Percentiles rank a stretch among this genome's conserved stretches.
These are phyloP conservation scores for Sycophaga agraensis DNA, from an alignment of 1,140 invertebrate genomes.

Conservation along the genomic window DNA sequence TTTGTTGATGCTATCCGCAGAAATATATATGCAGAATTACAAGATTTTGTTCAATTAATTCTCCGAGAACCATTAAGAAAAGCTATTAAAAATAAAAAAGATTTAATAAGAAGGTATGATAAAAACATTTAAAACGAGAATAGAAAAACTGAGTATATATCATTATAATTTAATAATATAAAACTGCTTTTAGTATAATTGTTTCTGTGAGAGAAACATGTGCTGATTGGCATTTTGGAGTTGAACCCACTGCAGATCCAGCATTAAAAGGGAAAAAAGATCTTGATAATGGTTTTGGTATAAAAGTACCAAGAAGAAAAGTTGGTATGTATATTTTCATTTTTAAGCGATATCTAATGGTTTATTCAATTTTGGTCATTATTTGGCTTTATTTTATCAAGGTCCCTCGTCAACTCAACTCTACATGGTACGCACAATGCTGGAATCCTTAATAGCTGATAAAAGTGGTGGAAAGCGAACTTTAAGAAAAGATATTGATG, in stretches of 20 bases:
- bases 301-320: slow-evolving; percentile 90
- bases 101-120: slow-evolving; percentile 83
- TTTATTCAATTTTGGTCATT: not conserved
- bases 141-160: too few species aligned
- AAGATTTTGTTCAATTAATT: slow-evolving; percentile 94
- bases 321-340: slow-evolving; percentile 68
- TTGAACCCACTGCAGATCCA: slow-evolving; percentile 90
- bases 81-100: slow-evolving; percentile 97
- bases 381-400: slow-evolving; percentile 40
- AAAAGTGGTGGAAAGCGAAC: slow-evolving; percentile 95
- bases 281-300: slow-evolving; percentile 85
- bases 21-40: slow-evolving; percentile 95
- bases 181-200: slow-evolving; percentile 70
- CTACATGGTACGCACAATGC: slow-evolving; percentile 99
- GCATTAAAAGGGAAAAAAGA: slow-evolving; percentile 95
- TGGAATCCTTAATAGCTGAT: slow-evolving; percentile 96
- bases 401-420: slow-evolving; percentile 90
- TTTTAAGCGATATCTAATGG: not conserved
- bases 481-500: slow-evolving; percentile 94
- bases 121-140: not conserved
- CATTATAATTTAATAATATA: not conserved
- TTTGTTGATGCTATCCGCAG: slow-evolving; percentile 94
- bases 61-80: slow-evolving; percentile 92
- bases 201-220: slow-evolving; percentile 95
- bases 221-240: slow-evolving; percentile 92